Conservation (phyloP, 2,113 vertebrate genomes). For the Centropus bengalensis region DNA sequence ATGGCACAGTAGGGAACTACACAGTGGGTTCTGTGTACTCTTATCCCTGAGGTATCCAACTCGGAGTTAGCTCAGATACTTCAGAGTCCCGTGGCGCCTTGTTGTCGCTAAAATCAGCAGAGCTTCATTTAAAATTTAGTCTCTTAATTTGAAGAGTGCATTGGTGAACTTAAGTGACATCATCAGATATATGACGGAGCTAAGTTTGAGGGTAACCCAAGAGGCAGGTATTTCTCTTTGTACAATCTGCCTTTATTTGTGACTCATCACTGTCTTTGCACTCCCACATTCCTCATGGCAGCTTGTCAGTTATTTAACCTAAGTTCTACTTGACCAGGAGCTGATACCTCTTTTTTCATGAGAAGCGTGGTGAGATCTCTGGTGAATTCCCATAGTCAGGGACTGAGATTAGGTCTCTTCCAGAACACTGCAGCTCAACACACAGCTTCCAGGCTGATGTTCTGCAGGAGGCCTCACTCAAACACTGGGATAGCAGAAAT, state of each 20-base stretch:
- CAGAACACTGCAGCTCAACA: background rate
- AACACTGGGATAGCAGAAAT: background rate
- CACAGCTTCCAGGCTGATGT: background rate
- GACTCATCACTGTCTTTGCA: background rate
- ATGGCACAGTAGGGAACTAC: background rate
- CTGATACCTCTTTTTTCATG: background rate
- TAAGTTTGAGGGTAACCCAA: background rate
- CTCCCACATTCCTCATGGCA: background rate
- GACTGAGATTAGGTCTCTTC: background rate
- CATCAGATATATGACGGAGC: background rate
- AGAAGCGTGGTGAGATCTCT: background rate
- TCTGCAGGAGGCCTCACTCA: background rate
- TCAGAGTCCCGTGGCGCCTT: background rate
- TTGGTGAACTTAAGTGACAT: background rate
- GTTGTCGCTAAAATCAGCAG: background rate
- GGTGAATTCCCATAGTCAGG: background rate
- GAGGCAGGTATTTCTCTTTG: background rate
- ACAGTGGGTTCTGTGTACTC: background rate
- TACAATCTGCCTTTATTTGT: background rate
- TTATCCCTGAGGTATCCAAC: background rate
- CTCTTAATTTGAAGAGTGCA: background rate
- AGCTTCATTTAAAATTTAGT: background rate
- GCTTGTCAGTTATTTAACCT: background rate
- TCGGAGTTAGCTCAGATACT: background rate
- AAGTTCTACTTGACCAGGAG: background rate